Percentiles rank a stretch among this genome's conserved stretches.
Evolutionary conservation across 2,113 vertebrate species (phyloP).

Genomic region (Castor canadensis): DNA sequence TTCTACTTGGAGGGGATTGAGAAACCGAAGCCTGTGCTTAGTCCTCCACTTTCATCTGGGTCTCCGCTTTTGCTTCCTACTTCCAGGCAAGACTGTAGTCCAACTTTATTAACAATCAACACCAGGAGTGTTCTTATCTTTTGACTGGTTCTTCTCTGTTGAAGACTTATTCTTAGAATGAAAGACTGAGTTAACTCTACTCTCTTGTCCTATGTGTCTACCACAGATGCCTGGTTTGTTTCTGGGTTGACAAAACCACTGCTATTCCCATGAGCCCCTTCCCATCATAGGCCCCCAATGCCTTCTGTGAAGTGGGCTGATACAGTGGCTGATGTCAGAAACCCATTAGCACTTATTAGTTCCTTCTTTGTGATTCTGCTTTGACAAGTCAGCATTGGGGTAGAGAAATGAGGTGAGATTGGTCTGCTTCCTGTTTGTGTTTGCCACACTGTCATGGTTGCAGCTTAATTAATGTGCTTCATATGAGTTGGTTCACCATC

Average conservation of each 20-base stretch:
- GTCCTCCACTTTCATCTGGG: not conserved
- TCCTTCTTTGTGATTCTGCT: not conserved
- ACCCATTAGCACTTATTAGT: not conserved
- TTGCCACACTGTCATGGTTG: rapidly evolving
- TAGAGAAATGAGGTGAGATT: not conserved
- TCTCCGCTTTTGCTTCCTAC: not conserved
- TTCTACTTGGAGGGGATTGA: not conserved
- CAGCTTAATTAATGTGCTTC: not conserved
- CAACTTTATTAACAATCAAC: not conserved
- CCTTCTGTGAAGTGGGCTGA: not conserved
- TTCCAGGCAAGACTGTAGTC: not conserved
- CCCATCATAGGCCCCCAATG: no score
- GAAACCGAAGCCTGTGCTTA: not conserved
- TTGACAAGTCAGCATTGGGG: not conserved
- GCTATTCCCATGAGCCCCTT: rapidly evolving
- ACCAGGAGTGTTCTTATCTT: not conserved
- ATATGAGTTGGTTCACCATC: not conserved
- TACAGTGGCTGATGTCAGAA: not conserved
- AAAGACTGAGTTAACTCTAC: not conserved
- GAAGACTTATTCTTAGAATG: not conserved
- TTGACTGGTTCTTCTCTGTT: not conserved
- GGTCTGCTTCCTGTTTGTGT: not conserved
- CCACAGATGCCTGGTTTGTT: rapidly evolving
- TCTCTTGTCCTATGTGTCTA: not conserved
- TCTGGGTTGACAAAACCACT: no score